Evolutionary conservation across 2,888 invertebrate genomes (phyloP), one percentile per base, ranked within the genome.

Genomic region (Seira musarum): DNA sequence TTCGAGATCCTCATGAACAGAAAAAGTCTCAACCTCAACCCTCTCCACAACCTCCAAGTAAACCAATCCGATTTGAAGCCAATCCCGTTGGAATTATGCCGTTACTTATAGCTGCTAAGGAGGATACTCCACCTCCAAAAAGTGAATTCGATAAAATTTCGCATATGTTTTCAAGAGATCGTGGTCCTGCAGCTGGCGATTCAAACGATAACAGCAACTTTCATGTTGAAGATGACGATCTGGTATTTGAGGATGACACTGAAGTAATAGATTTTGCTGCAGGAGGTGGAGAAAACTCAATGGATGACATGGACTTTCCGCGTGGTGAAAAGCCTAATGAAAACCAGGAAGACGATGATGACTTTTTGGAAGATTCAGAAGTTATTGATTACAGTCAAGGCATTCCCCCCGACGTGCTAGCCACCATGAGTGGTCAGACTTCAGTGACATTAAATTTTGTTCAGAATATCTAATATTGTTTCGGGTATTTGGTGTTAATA

Each of bases 381-480:
- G 84, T 83, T 1, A 84, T 86, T 53, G 86, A 86, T 67, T 86
- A 86, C 71, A 84, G 85, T 17, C 85, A 86, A 63, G 84, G 81
- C 10, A 24, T 40, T 22, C 75, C 67, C 2, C 65, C 61, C 3
- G n/a, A n/a, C n/a, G n/a, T n/a, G n/a, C n/a, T n/a, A n/a, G n/a
- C n/a, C n/a, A n/a, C n/a, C 24, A 64, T 24, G 35, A 74, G 2
- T n/a, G n/a, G n/a, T n/a, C n/a, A n/a, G n/a, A n/a, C n/a, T n/a
- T n/a, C n/a, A n/a, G n/a, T n/a, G n/a, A n/a, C n/a, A n/a, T n/a
- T n/a, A n/a, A n/a, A n/a, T n/a, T n/a, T n/a, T n/a, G n/a, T n/a
- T n/a, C n/a, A n/a, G n/a, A n/a, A n/a, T n/a, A n/a, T n/a, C n/a
- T n/a, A n/a, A n/a, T n/a, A n/a, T n/a, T n/a, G n/a, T n/a, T n/a